Evolutionary conservation across 2,113 vertebrate genomes (phyloP).

Genomic region (Petrocephalus microphthalmus): DNA sequence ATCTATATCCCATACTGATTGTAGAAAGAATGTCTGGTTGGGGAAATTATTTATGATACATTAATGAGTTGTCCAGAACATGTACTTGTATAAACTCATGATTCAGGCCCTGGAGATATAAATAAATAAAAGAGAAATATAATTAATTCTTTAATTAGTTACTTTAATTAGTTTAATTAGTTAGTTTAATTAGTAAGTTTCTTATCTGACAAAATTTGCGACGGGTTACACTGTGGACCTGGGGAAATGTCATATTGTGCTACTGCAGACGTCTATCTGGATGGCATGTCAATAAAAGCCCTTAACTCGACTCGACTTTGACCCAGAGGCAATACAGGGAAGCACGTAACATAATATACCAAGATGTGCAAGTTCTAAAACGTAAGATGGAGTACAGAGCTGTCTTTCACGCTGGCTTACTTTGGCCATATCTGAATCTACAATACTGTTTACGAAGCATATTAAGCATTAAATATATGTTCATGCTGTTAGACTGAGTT

Average conservation of each 20-base stretch:
- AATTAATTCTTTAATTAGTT: not conserved
- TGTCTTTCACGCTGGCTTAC: not conserved
- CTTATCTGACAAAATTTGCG: not conserved
- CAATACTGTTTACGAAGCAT: not conserved
- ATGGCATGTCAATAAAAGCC: not conserved
- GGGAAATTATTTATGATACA: not conserved
- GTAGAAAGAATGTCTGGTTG: not conserved
- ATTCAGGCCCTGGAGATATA: not conserved
- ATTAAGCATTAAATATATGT: not conserved
- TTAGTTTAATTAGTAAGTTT: not conserved
- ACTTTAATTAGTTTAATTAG: not conserved
- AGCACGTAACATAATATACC: not conserved
- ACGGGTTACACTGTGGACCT: not conserved
- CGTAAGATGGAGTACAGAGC: not conserved
- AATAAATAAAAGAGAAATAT: not conserved
- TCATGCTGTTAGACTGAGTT: not conserved
- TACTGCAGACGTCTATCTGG: not conserved
- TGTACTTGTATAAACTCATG: not conserved
- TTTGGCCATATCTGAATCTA: not conserved
- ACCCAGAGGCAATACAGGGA: not conserved
- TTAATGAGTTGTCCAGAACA: not conserved
- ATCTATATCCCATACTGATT: not conserved
- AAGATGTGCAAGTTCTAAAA: not conserved
- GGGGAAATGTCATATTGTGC: not conserved
- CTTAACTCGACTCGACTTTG: not conserved